These are phyloP conservation scores for Timema podura DNA, from an alignment of 2,888 invertebrate genomes.

Conservation along the genomic window DNA sequence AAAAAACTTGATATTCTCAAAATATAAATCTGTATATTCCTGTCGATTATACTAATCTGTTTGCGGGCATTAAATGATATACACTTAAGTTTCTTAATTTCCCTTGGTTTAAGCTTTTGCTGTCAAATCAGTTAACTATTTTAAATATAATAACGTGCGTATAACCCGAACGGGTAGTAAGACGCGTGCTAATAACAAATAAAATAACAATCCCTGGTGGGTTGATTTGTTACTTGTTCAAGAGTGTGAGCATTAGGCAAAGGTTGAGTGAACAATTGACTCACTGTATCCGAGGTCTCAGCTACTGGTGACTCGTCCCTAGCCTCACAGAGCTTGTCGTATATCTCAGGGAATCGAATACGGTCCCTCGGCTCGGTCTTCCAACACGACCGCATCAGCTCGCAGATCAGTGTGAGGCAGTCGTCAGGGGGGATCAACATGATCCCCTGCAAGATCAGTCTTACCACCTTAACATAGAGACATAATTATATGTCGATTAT, in stretches of 20 bases:
- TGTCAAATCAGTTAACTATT: too few relatives aligned
- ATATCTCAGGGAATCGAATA: conserved; percentile 66
- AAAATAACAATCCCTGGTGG: too few relatives aligned
- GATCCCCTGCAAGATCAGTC: conserved; percentile 73
- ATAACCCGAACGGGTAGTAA: too few relatives aligned
- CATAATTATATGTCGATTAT: too few relatives aligned
- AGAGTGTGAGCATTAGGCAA: conserved; percentile 2
- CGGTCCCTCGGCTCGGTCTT: conserved; percentile 74
- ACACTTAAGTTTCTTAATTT: too few relatives aligned
- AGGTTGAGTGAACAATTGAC: background rate
- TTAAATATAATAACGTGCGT: too few relatives aligned
- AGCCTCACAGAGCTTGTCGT: conserved; percentile 56
- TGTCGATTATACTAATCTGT: too few relatives aligned
- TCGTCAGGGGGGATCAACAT: conserved; percentile 75
- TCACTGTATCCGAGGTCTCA: background rate
- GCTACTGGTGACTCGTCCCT: conserved; percentile 35
- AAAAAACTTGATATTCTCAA: too few relatives aligned
- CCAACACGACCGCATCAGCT: conserved; percentile 78
- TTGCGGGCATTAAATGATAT: too few relatives aligned
- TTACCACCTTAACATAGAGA: conserved; percentile 54
- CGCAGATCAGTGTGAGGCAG: conserved; percentile 66
- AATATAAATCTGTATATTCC: too few relatives aligned
- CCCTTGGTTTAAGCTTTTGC: too few relatives aligned
- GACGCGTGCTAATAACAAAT: too few relatives aligned
- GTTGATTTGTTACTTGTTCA: background rate